These are phyloP conservation scores for Strix aluco DNA, from an alignment of 2,113 vertebrate genomes.

Conservation along the genomic window DNA sequence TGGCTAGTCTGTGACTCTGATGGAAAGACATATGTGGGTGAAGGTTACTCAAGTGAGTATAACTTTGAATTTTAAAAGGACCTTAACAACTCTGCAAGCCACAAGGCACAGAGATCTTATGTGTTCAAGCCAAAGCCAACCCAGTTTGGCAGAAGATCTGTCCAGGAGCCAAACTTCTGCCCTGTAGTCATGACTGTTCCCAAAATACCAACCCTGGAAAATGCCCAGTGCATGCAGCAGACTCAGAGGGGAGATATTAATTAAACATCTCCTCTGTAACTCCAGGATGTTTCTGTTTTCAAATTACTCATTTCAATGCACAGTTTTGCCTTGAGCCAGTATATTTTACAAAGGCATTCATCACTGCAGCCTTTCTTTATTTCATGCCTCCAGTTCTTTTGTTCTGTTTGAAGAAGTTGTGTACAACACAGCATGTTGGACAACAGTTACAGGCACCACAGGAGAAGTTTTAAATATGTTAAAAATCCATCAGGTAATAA, in stretches of 20 bases:
- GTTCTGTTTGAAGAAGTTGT: not conserved
- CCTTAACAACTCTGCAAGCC: not conserved
- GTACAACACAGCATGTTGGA: not conserved
- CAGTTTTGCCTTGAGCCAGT: not conserved
- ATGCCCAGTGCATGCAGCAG: not conserved
- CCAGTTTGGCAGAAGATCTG: not conserved
- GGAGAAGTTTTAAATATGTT: not conserved
- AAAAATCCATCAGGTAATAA: not conserved
- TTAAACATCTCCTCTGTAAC: not conserved
- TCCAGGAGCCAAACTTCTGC: not conserved
- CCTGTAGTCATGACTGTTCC: not conserved
- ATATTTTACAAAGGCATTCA: not conserved
- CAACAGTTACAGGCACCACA: not conserved
- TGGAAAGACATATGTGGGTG: rapidly evolving
- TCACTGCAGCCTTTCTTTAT: not conserved
- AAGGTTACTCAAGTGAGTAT: not conserved
- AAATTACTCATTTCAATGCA: not conserved
- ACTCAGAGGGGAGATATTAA: not conserved
- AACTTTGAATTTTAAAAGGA: not conserved
- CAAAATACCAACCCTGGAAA: not conserved
- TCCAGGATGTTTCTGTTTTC: not conserved
- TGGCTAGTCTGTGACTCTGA: rapidly evolving
- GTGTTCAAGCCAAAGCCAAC: slow-evolving; percentile 20
- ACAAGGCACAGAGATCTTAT: not conserved
- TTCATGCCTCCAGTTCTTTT: not conserved